A percentile compares a stretch with the other conserved stretches of the same genome.
phyloP scores from a whole-genome alignment of 2,888 invertebrate species.

The Protula sp. region DNA sequence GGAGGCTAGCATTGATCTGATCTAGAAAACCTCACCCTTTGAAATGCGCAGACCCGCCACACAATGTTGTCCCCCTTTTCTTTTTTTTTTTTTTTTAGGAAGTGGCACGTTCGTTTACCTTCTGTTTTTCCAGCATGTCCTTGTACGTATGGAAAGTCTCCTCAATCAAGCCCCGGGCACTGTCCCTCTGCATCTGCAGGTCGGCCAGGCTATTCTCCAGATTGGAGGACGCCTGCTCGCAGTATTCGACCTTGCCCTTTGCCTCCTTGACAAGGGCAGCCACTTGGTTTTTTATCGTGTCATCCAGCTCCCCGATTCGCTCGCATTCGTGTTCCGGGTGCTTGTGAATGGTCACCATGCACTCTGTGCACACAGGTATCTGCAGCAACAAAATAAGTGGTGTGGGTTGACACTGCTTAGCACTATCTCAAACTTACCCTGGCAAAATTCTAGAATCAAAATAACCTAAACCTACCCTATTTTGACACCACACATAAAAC shows the following conservation, averaged over 20 bases:
- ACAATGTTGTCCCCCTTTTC: too few species aligned
- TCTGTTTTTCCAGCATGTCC: constrained; percentile 71
- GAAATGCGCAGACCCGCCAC: too few species aligned
- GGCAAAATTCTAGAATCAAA: too few species aligned
- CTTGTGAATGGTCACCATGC: constrained; percentile 76
- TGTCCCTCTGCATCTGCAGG: constrained; percentile 78
- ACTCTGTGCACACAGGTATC: constrained; percentile 82
- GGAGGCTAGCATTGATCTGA: too few species aligned
- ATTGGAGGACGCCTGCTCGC: constrained; percentile 70
- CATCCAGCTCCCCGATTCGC: constrained; percentile 64
- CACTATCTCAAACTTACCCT: background rate
- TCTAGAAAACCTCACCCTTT: too few species aligned
- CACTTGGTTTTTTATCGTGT: constrained; percentile 71
- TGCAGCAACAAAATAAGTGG: constrained; percentile 43
- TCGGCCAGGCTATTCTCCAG: constrained; percentile 77
- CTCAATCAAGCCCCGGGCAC: constrained; percentile 71
- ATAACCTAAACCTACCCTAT: too few species aligned
- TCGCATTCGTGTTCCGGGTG: constrained; percentile 77
- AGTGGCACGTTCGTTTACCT: too few species aligned
- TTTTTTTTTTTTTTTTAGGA: too few species aligned
- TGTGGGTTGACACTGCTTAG: too few species aligned
- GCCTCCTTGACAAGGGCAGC: constrained; percentile 70
- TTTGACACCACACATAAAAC: too few species aligned
- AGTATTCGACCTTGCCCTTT: constrained; percentile 69
- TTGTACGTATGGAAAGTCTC: constrained; percentile 59